A percentile compares a stretch with the other conserved stretches of the same genome.
These are phyloP conservation scores for Acronicta leporina DNA, from an alignment of 2,888 invertebrate genomes.

Conservation along the genomic window DNA sequence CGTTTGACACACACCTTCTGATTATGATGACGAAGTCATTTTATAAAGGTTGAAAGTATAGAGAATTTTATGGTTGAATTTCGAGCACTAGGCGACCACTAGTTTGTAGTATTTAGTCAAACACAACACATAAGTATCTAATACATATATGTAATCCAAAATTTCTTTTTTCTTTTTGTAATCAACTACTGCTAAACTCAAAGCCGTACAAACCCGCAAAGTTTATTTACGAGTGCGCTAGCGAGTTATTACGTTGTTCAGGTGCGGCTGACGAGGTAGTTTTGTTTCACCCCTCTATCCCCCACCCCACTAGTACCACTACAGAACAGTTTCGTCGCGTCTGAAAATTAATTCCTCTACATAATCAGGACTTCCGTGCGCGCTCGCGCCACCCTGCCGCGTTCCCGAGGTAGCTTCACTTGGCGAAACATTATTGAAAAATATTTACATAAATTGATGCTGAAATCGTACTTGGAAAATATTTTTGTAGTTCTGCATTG, in stretches of 20 bases:
- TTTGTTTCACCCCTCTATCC: conserved; percentile 73
- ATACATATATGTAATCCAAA: background rate
- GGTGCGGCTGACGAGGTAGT: conserved; percentile 82
- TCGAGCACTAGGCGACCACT: too few relatives aligned
- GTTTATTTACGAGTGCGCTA: conserved; percentile 74
- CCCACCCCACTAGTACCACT: conserved; percentile 59
- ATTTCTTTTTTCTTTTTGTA: conserved; percentile 14
- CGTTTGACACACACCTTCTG: too few relatives aligned
- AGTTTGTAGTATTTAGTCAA: too few relatives aligned
- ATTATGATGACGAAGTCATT: too few relatives aligned
- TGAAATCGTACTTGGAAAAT: conserved; percentile 18
- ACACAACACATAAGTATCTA: too few relatives aligned
- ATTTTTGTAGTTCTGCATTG: conserved; percentile 20
- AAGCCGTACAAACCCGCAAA: conserved; percentile 62
- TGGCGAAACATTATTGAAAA: conserved; percentile 42
- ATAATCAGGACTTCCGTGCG: conserved; percentile 87
- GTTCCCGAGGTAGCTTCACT: conserved; percentile 75
- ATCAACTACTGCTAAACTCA: conserved; percentile 33
- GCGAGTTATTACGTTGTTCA: conserved; percentile 74
- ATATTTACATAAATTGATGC: conserved; percentile 41
- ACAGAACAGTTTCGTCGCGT: conserved; percentile 85
- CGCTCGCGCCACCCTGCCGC: conserved; percentile 57
- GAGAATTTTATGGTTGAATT: too few relatives aligned
- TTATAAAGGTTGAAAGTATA: too few relatives aligned
- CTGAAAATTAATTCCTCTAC: conserved; percentile 89